Evolutionary conservation across 2,888 invertebrate species (phyloP), one percentile per base, ranked within the genome.

Genomic region (Apamea anceps): DNA sequence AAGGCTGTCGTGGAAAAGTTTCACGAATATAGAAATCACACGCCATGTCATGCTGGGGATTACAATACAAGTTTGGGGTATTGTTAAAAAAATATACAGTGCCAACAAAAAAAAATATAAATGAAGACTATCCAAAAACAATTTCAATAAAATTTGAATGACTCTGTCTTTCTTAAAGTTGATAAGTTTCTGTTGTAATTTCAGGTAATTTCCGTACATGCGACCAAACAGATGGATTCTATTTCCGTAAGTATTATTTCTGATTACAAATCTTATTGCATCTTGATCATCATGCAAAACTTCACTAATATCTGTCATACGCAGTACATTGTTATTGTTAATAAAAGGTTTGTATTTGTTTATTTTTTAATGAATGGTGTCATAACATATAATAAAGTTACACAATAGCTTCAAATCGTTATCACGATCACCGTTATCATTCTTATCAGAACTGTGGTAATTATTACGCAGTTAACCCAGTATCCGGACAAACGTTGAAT

Each of bases 181-280:
- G 6, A 75, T 28, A 5, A 54, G 21, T 78, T 91, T 85, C 85
- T 91, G 93, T 93, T 67, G 15, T 93, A 82, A 89, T 96, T 96
- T 91, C 96, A 96, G 96, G 96, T 96, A 96, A 95, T 95, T 95
- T 94, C 90, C 92, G 92, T 90, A 91, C 92, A 88, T 92, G 92
- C 81, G 91, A 93, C 90, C 94, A 94, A 92, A 88, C 92, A 89
- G 93, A 93, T 89, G 93, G 93, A 93, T 92, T 92, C 83, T 93
- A 93, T 90, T 91, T 92, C 92, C 92, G 96, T 96, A 88, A 95
- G 94, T 95, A 92, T 90, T 85, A 88, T 89, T 91, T 90, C 83
- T 72, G 83, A 82, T 85, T 80, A 81, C 70, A 74, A 80, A 75
- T 82, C 65, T 82, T 81, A 66, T 79, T 82, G 79, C 79, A 82